A percentile compares a stretch with the other conserved stretches of the same genome.
These are phyloP conservation scores for Achatina immaculata DNA, from an alignment of 1,140 invertebrate species.

Conservation along the genomic window DNA sequence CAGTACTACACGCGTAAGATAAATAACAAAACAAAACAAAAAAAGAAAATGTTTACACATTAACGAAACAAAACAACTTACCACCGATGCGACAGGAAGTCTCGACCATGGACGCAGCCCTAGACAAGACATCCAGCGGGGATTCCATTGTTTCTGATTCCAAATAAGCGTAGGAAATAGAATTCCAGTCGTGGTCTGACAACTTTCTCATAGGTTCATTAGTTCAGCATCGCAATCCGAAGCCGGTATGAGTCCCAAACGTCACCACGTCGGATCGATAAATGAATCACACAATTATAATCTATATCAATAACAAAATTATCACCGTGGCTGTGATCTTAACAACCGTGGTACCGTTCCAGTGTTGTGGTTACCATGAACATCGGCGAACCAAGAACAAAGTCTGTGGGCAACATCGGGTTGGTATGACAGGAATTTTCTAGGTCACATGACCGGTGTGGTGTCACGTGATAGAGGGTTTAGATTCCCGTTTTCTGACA, in stretches of 20 bases:
- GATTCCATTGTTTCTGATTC: constrained; percentile 28
- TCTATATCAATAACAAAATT: not conserved
- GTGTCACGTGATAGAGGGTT: constrained; percentile 22
- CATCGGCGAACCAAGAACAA: constrained; percentile 19
- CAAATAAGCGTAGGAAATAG: not conserved
- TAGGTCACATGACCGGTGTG: constrained; percentile 34
- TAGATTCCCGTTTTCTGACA: constrained; percentile 27
- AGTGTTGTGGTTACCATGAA: not conserved
- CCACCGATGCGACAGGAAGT: constrained; percentile 19
- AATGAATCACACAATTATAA: not conserved
- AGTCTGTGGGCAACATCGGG: constrained; percentile 35
- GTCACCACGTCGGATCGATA: not conserved
- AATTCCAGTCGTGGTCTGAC: constrained; percentile 21
- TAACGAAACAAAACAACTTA: constrained; percentile 21
- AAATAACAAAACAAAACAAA: too few relatives aligned
- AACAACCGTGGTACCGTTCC: not conserved
- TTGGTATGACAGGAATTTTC: constrained; percentile 34
- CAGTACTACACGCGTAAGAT: too few relatives aligned
- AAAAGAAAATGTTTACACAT: too few relatives aligned
- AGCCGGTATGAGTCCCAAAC: not conserved
- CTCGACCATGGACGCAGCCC: constrained; percentile 31
- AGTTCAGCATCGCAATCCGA: not conserved
- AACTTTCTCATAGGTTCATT: constrained; percentile 14
- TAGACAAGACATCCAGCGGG: constrained; percentile 32
- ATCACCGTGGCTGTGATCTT: too few relatives aligned